Conservation (phyloP, 1,140 invertebrate genomes). For the Luehdorfia chinensis region DNA sequence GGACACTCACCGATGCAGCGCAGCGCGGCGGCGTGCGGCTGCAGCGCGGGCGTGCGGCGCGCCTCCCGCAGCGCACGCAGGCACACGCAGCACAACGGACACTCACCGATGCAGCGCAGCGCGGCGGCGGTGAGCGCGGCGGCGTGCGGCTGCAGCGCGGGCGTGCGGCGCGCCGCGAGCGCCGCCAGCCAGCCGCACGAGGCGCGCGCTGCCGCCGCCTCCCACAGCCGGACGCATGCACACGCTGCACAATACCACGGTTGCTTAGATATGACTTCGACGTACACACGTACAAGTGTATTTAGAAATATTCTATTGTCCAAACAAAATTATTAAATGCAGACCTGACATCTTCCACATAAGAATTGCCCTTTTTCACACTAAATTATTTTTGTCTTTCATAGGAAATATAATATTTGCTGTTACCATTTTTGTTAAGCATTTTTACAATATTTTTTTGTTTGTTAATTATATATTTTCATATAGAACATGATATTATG, state of each 20-base stretch:
- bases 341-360: too few relatives aligned
- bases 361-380: too few relatives aligned
- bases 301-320: too few relatives aligned
- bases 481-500: too few relatives aligned
- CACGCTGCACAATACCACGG: constrained; percentile 61
- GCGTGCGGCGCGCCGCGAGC: constrained; percentile 41
- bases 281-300: not conserved
- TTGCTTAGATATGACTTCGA: not conserved
- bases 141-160: constrained; percentile 40
- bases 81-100: constrained; percentile 49
- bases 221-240: constrained; percentile 78
- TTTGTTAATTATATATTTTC: too few relatives aligned
- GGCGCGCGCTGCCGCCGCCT: constrained; percentile 78
- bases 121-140: constrained; percentile 43
- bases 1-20: constrained; percentile 45
- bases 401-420: too few relatives aligned
- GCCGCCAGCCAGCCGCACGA: constrained; percentile 57
- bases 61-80: constrained; percentile 80
- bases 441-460: too few relatives aligned
- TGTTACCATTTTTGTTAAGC: too few relatives aligned
- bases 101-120: constrained; percentile 52
- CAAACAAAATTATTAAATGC: too few relatives aligned
- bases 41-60: constrained; percentile 45
- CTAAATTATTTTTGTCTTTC: too few relatives aligned
- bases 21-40: constrained; percentile 41